These are phyloP conservation scores for Neosilurus hyrtlii DNA, from an alignment of 2,797 vertebrate genomes.

Conservation along the genomic window DNA sequence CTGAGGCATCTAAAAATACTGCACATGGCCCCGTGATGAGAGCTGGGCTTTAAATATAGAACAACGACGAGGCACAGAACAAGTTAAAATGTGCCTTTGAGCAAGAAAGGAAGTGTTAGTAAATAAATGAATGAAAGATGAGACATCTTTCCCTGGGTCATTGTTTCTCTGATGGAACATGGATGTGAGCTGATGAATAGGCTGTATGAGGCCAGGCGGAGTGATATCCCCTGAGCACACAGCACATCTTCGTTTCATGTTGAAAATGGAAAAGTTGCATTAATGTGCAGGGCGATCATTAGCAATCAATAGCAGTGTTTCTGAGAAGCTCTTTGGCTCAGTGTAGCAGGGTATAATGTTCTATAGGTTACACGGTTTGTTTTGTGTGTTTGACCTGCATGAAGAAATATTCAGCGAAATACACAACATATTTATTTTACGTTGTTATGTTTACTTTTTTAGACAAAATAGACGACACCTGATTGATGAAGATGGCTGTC, in stretches of 20 bases:
- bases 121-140: not conserved
- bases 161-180: not conserved
- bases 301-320: not conserved
- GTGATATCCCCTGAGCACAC: not conserved
- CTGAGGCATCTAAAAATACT: slow-evolving; percentile 46
- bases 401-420: not conserved
- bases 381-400: too few species aligned
- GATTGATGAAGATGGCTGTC: not conserved
- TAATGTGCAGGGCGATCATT: slow-evolving; percentile 1
- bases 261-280: not conserved
- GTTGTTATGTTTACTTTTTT: not conserved
- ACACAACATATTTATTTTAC: not conserved
- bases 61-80: not conserved
- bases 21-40: slow-evolving; percentile 4
- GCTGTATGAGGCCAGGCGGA: not conserved
- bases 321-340: not conserved
- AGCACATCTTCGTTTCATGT: not conserved
- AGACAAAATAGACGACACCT: not conserved
- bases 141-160: not conserved
- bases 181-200: not conserved
- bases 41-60: slow-evolving; percentile 22
- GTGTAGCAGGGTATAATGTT: not conserved
- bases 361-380: not conserved
- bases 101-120: not conserved
- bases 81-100: not conserved